Conservation (phyloP, 1,140 invertebrate species). For the Plodia interpunctella region DNA sequence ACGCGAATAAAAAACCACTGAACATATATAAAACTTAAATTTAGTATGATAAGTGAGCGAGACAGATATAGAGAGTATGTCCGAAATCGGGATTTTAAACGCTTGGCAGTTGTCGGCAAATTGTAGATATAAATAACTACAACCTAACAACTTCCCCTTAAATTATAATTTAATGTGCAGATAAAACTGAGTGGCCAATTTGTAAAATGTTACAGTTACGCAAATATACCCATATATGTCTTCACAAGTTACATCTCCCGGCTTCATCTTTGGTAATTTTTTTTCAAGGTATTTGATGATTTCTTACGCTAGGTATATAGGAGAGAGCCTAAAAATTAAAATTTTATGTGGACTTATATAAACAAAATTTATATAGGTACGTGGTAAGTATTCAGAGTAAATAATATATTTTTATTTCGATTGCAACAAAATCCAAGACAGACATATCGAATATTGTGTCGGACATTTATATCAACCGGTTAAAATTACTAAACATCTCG, state of each 20-base stretch:
- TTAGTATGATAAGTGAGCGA: too few relatives aligned
- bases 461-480: slow-evolving; percentile 18
- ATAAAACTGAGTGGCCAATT: slow-evolving; percentile 40
- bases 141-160: slow-evolving; percentile 29
- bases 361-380: too few relatives aligned
- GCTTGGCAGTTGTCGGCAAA: too few relatives aligned
- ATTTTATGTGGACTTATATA: too few relatives aligned
- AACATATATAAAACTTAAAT: too few relatives aligned
- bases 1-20: too few relatives aligned
- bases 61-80: too few relatives aligned
- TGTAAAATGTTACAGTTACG: slow-evolving; percentile 33
- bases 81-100: too few relatives aligned
- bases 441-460: neutral
- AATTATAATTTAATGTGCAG: slow-evolving; percentile 32
- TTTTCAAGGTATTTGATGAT: too few relatives aligned
- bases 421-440: neutral
- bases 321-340: too few relatives aligned
- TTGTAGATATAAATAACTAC: too few relatives aligned
- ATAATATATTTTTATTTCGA: neutral
- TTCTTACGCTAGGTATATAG: too few relatives aligned
- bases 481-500: slow-evolving; percentile 51
- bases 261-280: neutral
- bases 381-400: neutral
- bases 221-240: slow-evolving; percentile 24
- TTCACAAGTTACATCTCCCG: slow-evolving; percentile 17